A percentile compares a stretch with the other conserved stretches of the same genome.
These are phyloP conservation scores for Capitella teleta DNA, from an alignment of 1,140 invertebrate genomes.

Conservation along the genomic window DNA sequence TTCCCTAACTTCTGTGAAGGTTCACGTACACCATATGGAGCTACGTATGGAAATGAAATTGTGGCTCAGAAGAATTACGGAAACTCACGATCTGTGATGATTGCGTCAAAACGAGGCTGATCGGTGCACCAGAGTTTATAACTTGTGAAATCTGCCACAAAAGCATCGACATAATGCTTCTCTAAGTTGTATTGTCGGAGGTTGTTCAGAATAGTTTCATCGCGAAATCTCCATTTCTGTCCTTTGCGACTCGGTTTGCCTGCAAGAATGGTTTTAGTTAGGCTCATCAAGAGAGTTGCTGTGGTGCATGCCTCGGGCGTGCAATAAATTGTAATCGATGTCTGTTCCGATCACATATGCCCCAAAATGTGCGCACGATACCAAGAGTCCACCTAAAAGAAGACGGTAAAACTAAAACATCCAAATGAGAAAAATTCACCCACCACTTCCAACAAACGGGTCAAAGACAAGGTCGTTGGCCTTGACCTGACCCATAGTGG, in stretches of 20 bases:
- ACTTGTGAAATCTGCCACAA: conserved; percentile 79
- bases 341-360: conserved; percentile 81
- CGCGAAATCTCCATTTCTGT: conserved; percentile 56
- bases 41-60: conserved; percentile 44
- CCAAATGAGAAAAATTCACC: conserved; percentile 7
- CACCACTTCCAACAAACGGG: conserved; percentile 86
- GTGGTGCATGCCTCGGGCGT: conserved; percentile 65
- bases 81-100: conserved; percentile 86
- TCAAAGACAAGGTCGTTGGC: conserved; percentile 69
- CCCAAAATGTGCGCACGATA: conserved; percentile 82
- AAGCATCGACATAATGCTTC: conserved; percentile 68
- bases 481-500: conserved; percentile 74
- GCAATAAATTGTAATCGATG: conserved; percentile 86
- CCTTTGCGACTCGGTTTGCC: conserved; percentile 42
- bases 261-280: conserved; percentile 12
- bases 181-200: conserved; percentile 72
- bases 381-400: conserved; percentile 61
- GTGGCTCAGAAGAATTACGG: not conserved
- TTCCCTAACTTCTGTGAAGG: conserved; percentile 68
- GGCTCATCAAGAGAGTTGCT: not conserved
- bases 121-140: conserved; percentile 61
- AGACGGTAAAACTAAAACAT: conserved; percentile 2
- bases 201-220: conserved; percentile 76
- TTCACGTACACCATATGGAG: conserved; percentile 91
- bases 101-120: conserved; percentile 59